Conservation (phyloP, 2,797 vertebrate genomes). For the Gorsachius magnificus region DNA sequence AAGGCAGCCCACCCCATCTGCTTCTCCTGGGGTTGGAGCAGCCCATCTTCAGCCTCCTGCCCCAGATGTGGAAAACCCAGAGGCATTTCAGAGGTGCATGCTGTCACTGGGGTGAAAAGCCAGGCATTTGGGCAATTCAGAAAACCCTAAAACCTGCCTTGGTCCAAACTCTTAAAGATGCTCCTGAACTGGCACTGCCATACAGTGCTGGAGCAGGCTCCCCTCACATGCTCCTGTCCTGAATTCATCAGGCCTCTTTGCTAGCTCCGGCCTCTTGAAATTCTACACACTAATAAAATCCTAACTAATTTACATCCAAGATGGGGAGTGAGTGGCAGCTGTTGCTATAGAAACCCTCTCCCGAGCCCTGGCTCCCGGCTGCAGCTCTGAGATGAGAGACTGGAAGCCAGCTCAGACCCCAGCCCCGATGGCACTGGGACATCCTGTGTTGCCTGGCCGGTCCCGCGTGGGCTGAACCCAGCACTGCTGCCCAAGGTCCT, state of each 20-base stretch:
- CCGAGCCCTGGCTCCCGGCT: conserved; percentile 67
- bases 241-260: neutral
- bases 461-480: rapidly evolving
- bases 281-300: conserved; percentile 84
- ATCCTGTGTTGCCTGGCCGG: rapidly evolving
- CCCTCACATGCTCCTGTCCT: neutral
- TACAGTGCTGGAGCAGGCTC: neutral
- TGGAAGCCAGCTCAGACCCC: conserved; percentile 43
- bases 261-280: conserved; percentile 74
- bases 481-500: neutral
- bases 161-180: neutral
- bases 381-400: conserved; percentile 65
- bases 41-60: neutral
- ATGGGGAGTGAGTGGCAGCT: conserved; percentile 79
- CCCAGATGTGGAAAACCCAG: neutral
- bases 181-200: neutral
- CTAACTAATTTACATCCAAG: conserved; percentile 81
- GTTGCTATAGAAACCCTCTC: conserved; percentile 82
- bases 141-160: neutral
- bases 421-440: neutral
- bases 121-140: neutral
- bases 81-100: neutral
- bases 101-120: neutral
- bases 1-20: neutral
- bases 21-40: neutral